Base-by-base conservation (phyloP, 2,113 vertebrate species). In the Tragelaphus scriptus region DNA sequence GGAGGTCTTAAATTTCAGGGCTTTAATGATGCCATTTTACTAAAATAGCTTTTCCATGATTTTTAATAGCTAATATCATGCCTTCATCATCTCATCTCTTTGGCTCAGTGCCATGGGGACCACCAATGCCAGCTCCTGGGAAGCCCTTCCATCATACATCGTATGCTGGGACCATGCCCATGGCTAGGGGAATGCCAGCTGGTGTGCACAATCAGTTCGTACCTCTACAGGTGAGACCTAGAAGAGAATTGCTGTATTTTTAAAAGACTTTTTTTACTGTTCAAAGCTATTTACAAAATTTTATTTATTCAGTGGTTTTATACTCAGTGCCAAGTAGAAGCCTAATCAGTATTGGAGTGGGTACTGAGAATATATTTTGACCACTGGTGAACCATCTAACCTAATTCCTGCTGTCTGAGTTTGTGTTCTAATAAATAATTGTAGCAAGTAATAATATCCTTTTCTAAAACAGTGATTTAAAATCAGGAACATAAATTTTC, bases 161-260 rank as follows among this genome's bases (percentile, higher is more conserved):
- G 9, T 99, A 99, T 93, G 98, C 99, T 5, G 99, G 99, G 25
- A 98, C 97, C 13, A 77, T 98, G 59, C 98, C 98, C 12, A 96
- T 99, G 87, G 96, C 98, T 77, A 98, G 99, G 82, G 53, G 98
- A 2, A 7, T 99, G 63, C 99, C 99, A 75, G 98, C 99, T 53
- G 99, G 99, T 86, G 99, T 99, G 65, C 99, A 99, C 98, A 99
- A 99, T 98, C 99, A 99, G 98, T 99, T 99, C 98, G 99, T 99
- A 98, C 99, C 99, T 49, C 97, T 99, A 53, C 99, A 99, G 99
- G 99, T 99, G 97, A 99, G 98, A 47, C 51, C 13, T 47, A 53
- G 63, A 49, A 49, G 51, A 88, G 3, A 86, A 19, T 23, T 65
- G 9, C 28, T 96, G 7, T 40, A 47, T 86, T 85, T 88, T 68